These are phyloP conservation scores for Biston betularia DNA, from an alignment of 2,888 invertebrate genomes.

Conservation along the genomic window DNA sequence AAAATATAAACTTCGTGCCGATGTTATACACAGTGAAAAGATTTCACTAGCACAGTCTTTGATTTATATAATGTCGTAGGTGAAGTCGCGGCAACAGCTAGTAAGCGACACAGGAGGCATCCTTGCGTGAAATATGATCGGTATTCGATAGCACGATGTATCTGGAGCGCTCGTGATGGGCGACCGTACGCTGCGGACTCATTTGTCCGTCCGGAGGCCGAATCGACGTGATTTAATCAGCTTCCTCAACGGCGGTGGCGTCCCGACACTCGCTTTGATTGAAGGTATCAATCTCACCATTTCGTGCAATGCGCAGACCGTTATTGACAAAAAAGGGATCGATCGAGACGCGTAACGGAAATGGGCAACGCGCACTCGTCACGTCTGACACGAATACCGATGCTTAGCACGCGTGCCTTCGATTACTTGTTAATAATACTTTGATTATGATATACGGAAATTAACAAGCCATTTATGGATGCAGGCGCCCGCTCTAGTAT, in stretches of 20 bases:
- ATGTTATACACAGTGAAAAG: too few species aligned
- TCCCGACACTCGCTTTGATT: conserved; percentile 77
- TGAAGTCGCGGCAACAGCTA: too few species aligned
- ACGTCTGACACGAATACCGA: conserved; percentile 82
- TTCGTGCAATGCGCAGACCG: conserved; percentile 80
- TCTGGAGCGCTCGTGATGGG: conserved; percentile 75
- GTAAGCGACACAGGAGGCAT: conserved; percentile 38
- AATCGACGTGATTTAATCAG: conserved; percentile 84
- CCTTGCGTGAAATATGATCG: conserved; percentile 56
- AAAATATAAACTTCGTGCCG: too few species aligned
- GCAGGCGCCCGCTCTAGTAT: conserved; percentile 52
- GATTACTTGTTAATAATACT: conserved; percentile 71
- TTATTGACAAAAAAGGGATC: conserved; percentile 83
- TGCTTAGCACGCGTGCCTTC: conserved; percentile 73
- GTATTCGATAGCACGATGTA: conserved; percentile 63
- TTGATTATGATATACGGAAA: conserved; percentile 58
- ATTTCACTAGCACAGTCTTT: too few species aligned
- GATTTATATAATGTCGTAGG: too few species aligned
- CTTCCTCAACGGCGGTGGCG: conserved; percentile 68
- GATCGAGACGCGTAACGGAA: conserved; percentile 82
- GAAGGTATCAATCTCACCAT: conserved; percentile 81
- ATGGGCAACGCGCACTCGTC: conserved; percentile 77
- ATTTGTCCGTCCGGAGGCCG: conserved; percentile 68
- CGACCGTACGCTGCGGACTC: conserved; percentile 73
- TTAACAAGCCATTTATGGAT: conserved; percentile 62